Evolutionary conservation across 2,888 invertebrate genomes (phyloP), one percentile per base, ranked within the genome.

Genomic region (Harpagoxenus sublaevis): DNA sequence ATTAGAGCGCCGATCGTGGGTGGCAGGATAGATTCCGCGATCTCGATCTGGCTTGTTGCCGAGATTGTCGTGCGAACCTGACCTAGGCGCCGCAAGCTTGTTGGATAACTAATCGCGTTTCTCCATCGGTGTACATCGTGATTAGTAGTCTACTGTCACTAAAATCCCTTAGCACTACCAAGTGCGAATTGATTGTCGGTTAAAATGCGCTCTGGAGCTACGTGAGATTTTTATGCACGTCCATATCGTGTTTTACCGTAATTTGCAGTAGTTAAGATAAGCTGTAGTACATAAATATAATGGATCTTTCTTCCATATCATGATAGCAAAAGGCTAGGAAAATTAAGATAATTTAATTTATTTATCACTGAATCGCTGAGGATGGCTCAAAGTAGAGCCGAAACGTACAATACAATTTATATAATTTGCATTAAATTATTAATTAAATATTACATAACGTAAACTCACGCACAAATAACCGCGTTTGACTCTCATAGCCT

Each of bases 41-140:
- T 87, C 73, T 81, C 66, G 77, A 84, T 82, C 87, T 84, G 62
- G 77, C 87, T 68, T 48, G 78, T 79, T 74, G 78, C 84, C 84
- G 84, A 60, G 86, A 83, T 86, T 75, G 84, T 88, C 88, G 88
- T 88, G 88, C 87, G 88, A 88, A 88, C 88, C 88, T 88, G 88
- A 88, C 88, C 88, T 88, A 88, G 75, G 70, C 84, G 35, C 45
- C 45, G 83, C 70, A 75, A 79, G 68, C 73, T 82, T 83, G 82
- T 88, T 83, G 83, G 85, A 77, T 87, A 88, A 88, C 84, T 81
- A 86, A 87, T 88, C 85, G 88, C 85, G 88, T 88, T 86, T 87
- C 85, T 63, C 60, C 74, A 88, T 88, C 86, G 66, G n/a, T 62
- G 82, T 71, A 81, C 42, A 57, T 48, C 66, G 18, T 42, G 75